These are phyloP conservation scores for Hipposideros larvatus DNA, from an alignment of 2,797 vertebrate species.

Conservation along the genomic window DNA sequence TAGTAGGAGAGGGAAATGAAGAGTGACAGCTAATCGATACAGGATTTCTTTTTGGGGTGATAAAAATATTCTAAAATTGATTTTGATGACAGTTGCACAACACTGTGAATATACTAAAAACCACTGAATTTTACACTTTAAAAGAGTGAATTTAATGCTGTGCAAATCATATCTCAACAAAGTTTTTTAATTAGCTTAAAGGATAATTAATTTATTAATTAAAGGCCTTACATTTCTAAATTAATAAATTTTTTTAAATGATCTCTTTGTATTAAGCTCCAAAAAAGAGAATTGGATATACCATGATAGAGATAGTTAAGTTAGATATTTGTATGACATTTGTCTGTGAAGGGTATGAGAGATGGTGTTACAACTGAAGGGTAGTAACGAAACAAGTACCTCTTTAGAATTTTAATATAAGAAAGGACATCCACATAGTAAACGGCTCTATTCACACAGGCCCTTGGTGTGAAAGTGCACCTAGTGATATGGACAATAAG, in stretches of 20 bases:
- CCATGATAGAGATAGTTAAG: background rate
- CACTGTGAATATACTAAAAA: no score
- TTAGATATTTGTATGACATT: background rate
- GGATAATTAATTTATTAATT: background rate
- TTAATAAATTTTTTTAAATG: background rate
- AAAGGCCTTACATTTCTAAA: background rate
- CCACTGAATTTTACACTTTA: background rate
- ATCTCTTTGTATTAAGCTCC: background rate
- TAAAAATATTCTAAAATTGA: no score
- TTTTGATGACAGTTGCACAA: no score
- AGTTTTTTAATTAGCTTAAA: background rate
- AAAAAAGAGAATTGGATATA: background rate
- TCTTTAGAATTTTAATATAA: background rate
- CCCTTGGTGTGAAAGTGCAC: background rate
- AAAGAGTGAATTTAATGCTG: background rate
- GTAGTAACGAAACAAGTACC: background rate
- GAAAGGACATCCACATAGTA: background rate
- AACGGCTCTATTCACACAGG: background rate
- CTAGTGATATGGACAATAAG: background rate
- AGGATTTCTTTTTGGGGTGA: no score
- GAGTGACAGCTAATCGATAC: background rate
- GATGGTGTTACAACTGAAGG: background rate
- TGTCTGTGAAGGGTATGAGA: background rate
- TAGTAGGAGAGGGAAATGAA: background rate
- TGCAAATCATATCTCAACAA: background rate